Evolutionary conservation across 2,113 vertebrate species (phyloP).

Genomic region (Odontesthes bonariensis): DNA sequence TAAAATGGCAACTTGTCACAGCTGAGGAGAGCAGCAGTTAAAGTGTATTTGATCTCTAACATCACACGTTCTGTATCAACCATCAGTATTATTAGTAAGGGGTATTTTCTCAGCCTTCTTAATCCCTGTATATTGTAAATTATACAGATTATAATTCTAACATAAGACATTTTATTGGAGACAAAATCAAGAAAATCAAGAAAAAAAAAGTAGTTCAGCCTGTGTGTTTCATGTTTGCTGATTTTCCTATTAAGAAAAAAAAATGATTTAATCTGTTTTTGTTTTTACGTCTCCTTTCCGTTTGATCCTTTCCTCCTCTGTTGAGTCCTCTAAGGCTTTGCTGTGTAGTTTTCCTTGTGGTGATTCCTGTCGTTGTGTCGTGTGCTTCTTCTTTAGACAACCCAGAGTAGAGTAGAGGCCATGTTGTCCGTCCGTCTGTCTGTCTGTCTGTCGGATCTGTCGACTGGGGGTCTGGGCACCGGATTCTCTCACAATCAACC

Average conservation of each 20-base stretch:
- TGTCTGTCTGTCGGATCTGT: slow-evolving; percentile 54
- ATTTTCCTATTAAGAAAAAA: slow-evolving; percentile 81
- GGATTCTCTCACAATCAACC: slow-evolving; percentile 62
- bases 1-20: slow-evolving; percentile 88
- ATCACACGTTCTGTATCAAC: slow-evolving; percentile 90
- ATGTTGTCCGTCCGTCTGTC: slow-evolving; percentile 48
- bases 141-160: slow-evolving; percentile 98
- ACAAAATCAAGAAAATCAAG: slow-evolving; percentile 78
- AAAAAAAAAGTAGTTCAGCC: slow-evolving; percentile 89
- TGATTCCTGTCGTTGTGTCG: slow-evolving; percentile 89
- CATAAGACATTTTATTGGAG: slow-evolving; percentile 87
- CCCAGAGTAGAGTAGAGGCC: slow-evolving; percentile 89
- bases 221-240: slow-evolving; percentile 95
- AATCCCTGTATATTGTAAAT: slow-evolving; percentile 99
- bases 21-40: slow-evolving; percentile 85
- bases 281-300: slow-evolving; percentile 51
- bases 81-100: slow-evolving; percentile 93
- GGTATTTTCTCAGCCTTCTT: slow-evolving; percentile 97
- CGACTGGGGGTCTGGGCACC: slow-evolving; percentile 52
- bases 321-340: slow-evolving; percentile 87
- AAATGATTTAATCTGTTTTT: slow-evolving; percentile 40
- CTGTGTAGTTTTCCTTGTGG: slow-evolving; percentile 90
- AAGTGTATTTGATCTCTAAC: slow-evolving; percentile 87
- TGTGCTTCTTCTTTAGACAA: slow-evolving; percentile 85
- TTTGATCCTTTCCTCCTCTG: slow-evolving; percentile 75